phyloP scores from a whole-genome alignment of 2,113 vertebrate species.

The Anhinga rufa region DNA sequence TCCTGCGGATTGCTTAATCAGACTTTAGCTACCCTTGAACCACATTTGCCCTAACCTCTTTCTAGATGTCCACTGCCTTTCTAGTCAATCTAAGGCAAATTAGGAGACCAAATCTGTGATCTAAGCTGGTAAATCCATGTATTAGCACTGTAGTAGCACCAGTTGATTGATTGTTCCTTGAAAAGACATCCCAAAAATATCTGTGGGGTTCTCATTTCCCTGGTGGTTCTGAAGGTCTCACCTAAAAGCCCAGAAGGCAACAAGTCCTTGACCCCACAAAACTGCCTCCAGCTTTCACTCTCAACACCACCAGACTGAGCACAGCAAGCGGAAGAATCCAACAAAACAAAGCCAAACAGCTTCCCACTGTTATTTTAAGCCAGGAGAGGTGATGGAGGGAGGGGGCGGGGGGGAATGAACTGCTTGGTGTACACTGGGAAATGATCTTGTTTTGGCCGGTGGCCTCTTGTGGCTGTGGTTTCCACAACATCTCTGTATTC shows the following conservation, averaged over 20 bases:
- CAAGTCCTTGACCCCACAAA: neutral
- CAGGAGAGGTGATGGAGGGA: neutral
- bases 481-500: slow-evolving; percentile 42
- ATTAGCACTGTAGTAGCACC: neutral
- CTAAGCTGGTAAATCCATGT: neutral
- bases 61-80: neutral
- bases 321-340: slow-evolving; percentile 7
- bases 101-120: neutral
- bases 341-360: slow-evolving; percentile 34
- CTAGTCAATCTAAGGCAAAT: neutral
- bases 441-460: slow-evolving; percentile 50
- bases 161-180: neutral
- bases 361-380: slow-evolving; percentile 57
- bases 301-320: neutral
- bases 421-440: neutral
- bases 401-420: neutral
- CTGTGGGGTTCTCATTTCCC: neutral
- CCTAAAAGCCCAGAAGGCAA: neutral
- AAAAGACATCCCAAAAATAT: neutral
- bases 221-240: neutral
- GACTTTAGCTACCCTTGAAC: neutral
- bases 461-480: slow-evolving; percentile 58
- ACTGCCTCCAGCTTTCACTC: neutral
- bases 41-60: neutral
- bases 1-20: neutral